These are phyloP conservation scores for Geophilus truncorum DNA, from an alignment of 2,888 invertebrate genomes.

Conservation along the genomic window DNA sequence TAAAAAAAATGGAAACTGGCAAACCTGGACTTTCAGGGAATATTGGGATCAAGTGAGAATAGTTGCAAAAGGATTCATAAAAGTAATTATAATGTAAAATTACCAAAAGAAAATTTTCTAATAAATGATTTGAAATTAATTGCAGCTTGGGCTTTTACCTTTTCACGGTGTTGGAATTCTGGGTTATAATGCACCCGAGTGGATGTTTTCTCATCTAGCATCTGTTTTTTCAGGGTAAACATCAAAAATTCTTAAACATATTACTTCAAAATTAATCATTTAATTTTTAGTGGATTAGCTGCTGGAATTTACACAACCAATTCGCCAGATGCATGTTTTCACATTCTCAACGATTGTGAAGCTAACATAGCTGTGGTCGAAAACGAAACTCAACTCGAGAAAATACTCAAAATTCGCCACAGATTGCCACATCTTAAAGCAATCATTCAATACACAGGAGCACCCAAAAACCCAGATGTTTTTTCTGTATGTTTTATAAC, in stretches of 20 bases:
- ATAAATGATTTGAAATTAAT: no score
- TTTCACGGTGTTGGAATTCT: constrained; percentile 78
- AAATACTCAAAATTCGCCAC: constrained; percentile 42
- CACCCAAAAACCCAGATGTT: constrained; percentile 30
- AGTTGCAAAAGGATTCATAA: constrained; percentile 75
- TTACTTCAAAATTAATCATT: not conserved
- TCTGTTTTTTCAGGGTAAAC: constrained; percentile 78
- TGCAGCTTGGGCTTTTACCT: constrained; percentile 70
- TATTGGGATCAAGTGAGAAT: constrained; percentile 68
- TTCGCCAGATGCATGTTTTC: constrained; percentile 74
- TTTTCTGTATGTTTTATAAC: no score
- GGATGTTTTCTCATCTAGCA: constrained; percentile 79
- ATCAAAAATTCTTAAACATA: not conserved
- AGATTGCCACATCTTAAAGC: constrained; percentile 44
- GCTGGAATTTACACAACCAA: constrained; percentile 90
- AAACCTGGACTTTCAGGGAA: constrained; percentile 51
- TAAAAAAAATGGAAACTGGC: constrained; percentile 55
- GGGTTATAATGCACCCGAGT: constrained; percentile 87
- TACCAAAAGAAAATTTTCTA: no score
- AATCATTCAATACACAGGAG: constrained; percentile 47
- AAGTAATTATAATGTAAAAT: constrained; percentile 40
- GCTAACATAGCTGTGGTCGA: constrained; percentile 87
- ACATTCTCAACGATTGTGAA: constrained; percentile 66
- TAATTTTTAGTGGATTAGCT: constrained; percentile 63
- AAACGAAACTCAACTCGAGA: constrained; percentile 46